phyloP scores from a whole-genome alignment of 2,113 vertebrate species.

The Leptosomus discolor region DNA sequence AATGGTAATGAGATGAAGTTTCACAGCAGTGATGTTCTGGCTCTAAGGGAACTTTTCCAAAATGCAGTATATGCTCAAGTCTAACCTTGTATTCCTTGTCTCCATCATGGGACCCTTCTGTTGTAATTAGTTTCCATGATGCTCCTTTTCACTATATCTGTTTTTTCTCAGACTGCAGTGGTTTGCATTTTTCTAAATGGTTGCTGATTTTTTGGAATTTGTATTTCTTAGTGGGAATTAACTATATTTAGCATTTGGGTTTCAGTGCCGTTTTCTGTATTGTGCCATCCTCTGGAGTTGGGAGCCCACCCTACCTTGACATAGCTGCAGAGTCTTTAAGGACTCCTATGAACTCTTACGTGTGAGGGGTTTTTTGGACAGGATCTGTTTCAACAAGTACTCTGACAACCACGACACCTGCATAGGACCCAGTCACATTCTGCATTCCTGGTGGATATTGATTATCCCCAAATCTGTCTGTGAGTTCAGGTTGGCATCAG shows the following conservation, averaged over 20 bases:
- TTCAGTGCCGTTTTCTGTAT: background rate
- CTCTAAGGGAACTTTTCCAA: background rate
- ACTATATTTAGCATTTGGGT: background rate
- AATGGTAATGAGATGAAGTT: background rate
- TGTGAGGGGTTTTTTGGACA: rapidly evolving
- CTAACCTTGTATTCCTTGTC: background rate
- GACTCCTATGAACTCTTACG: background rate
- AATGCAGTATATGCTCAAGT: background rate
- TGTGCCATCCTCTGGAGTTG: background rate
- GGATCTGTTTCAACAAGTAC: background rate
- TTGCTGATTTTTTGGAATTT: background rate
- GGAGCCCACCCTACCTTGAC: background rate
- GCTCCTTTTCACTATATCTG: background rate
- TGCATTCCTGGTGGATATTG: background rate
- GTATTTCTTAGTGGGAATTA: background rate
- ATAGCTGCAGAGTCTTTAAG: background rate
- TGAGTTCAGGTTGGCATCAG: background rate
- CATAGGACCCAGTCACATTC: background rate
- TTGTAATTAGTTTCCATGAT: background rate
- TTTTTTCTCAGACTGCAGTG: background rate
- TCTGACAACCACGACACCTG: background rate
- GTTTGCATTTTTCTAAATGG: background rate
- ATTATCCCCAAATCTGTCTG: background rate
- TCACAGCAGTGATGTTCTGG: background rate
- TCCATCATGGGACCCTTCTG: background rate